phyloP scores from a whole-genome alignment of 2,888 invertebrate species.

The Cyaniris semiargus region DNA sequence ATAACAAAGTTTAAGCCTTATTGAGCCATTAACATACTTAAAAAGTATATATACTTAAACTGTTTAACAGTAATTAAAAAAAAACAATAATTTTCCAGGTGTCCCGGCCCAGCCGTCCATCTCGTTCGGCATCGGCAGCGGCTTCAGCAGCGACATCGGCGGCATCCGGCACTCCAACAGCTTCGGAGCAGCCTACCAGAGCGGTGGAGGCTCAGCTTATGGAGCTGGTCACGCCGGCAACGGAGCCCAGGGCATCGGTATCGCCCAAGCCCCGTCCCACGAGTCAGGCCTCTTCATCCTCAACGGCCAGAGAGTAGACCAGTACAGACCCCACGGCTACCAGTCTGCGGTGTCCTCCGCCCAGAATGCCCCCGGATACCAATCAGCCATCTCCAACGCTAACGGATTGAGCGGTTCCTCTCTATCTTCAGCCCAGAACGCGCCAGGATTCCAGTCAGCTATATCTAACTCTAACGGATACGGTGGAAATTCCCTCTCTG shows the following conservation, averaged over 20 bases:
- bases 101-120: conserved; percentile 59
- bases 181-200: conserved; percentile 61
- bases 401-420: conserved; percentile 43
- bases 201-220: conserved; percentile 61
- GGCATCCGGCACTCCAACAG: conserved; percentile 66
- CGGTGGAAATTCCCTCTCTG: background rate
- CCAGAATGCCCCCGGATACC: conserved; percentile 55
- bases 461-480: conserved; percentile 29
- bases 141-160: conserved; percentile 68
- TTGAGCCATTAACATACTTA: too few relatives aligned
- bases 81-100: conserved; percentile 28
- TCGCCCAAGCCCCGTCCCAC: conserved; percentile 53
- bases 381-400: conserved; percentile 55
- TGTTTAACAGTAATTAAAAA: too few relatives aligned
- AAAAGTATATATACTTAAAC: too few relatives aligned
- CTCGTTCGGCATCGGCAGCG: conserved; percentile 68
- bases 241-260: conserved; percentile 59
- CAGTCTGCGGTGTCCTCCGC: conserved; percentile 46
- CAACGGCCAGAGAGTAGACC: conserved; percentile 37
- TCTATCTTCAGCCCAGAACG: conserved; percentile 20
- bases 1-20: background rate
- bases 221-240: conserved; percentile 57
- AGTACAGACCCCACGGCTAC: background rate
- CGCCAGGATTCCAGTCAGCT: conserved; percentile 45
- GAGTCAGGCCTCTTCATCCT: conserved; percentile 19